Percentiles rank a stretch among this genome's conserved stretches.
Evolutionary conservation across 2,113 vertebrate species (phyloP).

Genomic region (Patagioenas fasciata): DNA sequence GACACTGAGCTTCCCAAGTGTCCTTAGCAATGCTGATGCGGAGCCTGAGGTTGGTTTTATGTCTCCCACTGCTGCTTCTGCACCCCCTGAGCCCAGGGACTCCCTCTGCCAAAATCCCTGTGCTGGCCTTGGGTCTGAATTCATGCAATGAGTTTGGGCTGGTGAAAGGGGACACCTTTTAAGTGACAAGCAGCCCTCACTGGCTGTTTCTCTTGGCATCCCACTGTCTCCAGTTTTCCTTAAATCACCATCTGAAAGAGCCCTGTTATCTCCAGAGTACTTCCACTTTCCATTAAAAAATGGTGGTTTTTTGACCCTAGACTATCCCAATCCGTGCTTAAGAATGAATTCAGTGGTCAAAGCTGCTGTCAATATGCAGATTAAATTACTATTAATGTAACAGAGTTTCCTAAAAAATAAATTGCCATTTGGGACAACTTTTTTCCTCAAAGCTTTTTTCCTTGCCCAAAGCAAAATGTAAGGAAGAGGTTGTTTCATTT

Average conservation of each 20-base stretch:
- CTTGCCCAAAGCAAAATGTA: background rate
- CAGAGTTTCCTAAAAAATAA: background rate
- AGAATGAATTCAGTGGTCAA: background rate
- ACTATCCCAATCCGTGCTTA: background rate
- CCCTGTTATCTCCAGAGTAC: background rate
- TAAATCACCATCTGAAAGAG: background rate
- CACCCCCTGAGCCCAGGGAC: background rate
- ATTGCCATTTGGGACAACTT: background rate
- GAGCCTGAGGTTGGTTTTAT: background rate
- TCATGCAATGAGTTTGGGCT: background rate
- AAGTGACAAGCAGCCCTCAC: accelerated
- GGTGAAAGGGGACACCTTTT: background rate
- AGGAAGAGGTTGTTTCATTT: background rate
- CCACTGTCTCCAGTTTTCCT: background rate
- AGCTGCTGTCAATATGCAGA: accelerated
- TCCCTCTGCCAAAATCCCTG: background rate
- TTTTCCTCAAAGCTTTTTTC: background rate
- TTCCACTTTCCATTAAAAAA: background rate
- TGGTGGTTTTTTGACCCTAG: background rate
- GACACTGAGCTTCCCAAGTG: background rate
- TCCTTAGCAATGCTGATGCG: background rate
- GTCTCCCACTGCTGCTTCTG: background rate
- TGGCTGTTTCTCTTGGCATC: background rate
- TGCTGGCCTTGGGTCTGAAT: background rate
- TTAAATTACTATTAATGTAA: background rate